These are phyloP conservation scores for Ammodytes marinus DNA, from an alignment of 2,113 vertebrate species.

Conservation along the genomic window DNA sequence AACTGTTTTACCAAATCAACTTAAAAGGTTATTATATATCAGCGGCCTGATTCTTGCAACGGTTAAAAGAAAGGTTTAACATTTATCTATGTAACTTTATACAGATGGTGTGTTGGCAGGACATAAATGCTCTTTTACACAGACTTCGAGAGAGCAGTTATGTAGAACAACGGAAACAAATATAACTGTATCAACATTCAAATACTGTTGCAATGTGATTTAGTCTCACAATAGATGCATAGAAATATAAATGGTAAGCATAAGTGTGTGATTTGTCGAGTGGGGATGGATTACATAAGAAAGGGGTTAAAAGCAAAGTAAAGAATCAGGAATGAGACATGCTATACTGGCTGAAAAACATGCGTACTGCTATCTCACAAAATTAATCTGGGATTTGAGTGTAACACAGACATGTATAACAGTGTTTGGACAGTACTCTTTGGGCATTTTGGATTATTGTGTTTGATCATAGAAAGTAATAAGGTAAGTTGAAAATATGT, in stretches of 20 bases:
- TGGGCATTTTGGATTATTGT: not conserved
- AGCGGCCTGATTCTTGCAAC: not conserved
- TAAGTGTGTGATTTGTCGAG: too few species aligned
- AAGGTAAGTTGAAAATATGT: not conserved
- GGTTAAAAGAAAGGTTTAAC: not conserved
- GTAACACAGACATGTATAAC: too few species aligned
- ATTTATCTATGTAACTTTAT: not conserved
- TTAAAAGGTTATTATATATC: not conserved
- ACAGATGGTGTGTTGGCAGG: not conserved
- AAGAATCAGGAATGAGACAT: constrained; percentile 8
- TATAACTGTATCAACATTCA: not conserved
- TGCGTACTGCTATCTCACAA: too few species aligned
- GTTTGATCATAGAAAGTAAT: not conserved
- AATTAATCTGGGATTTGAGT: too few species aligned
- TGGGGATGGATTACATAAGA: not conserved
- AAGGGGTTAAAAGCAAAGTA: not conserved
- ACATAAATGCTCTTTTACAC: not conserved
- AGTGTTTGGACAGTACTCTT: not conserved
- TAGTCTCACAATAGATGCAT: not conserved
- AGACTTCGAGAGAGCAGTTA: not conserved
- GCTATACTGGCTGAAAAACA: too few species aligned
- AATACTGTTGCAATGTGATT: not conserved
- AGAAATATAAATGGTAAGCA: not conserved
- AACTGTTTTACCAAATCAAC: not conserved
- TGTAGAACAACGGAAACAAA: not conserved